Evolutionary conservation across 2,113 vertebrate genomes (phyloP).

Genomic region (Ameiurus melas): DNA sequence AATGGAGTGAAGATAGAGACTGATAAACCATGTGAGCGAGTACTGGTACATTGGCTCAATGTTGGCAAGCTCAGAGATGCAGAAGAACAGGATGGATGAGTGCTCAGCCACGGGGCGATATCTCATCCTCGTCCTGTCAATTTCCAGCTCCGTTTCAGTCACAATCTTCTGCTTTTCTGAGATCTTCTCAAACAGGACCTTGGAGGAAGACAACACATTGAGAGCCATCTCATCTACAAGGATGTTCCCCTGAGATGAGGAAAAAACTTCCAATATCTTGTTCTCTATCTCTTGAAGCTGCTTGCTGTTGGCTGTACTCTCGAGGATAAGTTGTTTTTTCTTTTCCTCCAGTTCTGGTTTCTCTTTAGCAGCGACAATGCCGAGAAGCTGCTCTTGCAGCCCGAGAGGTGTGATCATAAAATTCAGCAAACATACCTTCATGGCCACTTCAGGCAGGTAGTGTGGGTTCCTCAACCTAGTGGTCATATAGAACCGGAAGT

Average conservation of each 20-base stretch:
- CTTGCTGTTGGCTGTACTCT: constrained; percentile 85
- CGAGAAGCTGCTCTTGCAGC: constrained; percentile 90
- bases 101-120: constrained; percentile 88
- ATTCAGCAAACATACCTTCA: constrained; percentile 93
- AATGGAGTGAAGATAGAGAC: constrained; percentile 83
- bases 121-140: constrained; percentile 85
- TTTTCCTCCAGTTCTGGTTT: too few species aligned
- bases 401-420: constrained; percentile 95
- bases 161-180: constrained; percentile 88
- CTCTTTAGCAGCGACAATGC: constrained; percentile 87
- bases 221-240: constrained; percentile 90
- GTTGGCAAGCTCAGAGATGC: constrained; percentile 88
- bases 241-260: constrained; percentile 86
- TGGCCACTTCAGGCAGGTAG: constrained; percentile 89
- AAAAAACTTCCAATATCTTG: constrained; percentile 86
- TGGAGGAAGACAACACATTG: constrained; percentile 86
- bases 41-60: constrained; percentile 97
- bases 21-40: constrained; percentile 89
- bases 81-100: constrained; percentile 89
- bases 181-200: constrained; percentile 85
- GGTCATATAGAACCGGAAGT: constrained; percentile 90
- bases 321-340: constrained; percentile 88
- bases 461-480: constrained; percentile 90
- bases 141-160: constrained; percentile 81
- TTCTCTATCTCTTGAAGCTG: constrained; percentile 92